Base-by-base conservation (phyloP, 30 jellyfish, hydroid and myxozoan genomes). In the Mastigias papua region DNA sequence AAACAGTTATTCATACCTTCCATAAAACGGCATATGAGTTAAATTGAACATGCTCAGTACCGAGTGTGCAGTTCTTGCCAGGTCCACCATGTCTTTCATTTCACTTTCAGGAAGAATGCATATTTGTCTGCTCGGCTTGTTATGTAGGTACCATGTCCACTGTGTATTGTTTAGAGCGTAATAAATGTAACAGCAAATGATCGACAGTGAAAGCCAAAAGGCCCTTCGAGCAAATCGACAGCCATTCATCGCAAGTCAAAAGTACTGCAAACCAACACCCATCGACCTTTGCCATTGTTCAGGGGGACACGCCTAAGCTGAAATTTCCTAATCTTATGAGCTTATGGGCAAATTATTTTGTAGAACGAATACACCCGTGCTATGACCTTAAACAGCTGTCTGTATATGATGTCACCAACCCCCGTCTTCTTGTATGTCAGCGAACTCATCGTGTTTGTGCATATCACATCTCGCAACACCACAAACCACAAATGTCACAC, bases 101-200 rank as follows among this genome's bases (percentile, higher is more conserved):
- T 77, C 67, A 32, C 34, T 33, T n/a, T 77, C 77, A 0, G 88
- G 88, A 3, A 77, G 62, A 29, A 77, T 46, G 28, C 88, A 77
- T 37, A 77, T 34, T 33, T 30, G 16, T 65, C 35, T 20, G 67
- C 34, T 50, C 42, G 46, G 10, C 0, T 60, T 49, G 88, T 77
- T 77, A 35, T 77, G 88, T 26, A 77, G 77, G 22, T 77, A 77
- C 88, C 88, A 77, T 28, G 88, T 77, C 88, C 88, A 77, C 49
- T 77, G 88, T 1, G 88, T 77, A 63, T 77, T 77, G 48, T 77
- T 77, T 37, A 77, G 11, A 22, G 75, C 42, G 64, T 77, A 77
- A 69, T 77, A 77, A 21, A 77, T 60, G 74, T 42, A 77, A 33
- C 88, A 77, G 64, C 88, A 77, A 19, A 57, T 17, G n/a, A 77